Percentiles rank a stretch among this genome's conserved stretches.
These are phyloP conservation scores for Dryadula phaetusa DNA, from an alignment of 2,888 invertebrate genomes.

Conservation along the genomic window DNA sequence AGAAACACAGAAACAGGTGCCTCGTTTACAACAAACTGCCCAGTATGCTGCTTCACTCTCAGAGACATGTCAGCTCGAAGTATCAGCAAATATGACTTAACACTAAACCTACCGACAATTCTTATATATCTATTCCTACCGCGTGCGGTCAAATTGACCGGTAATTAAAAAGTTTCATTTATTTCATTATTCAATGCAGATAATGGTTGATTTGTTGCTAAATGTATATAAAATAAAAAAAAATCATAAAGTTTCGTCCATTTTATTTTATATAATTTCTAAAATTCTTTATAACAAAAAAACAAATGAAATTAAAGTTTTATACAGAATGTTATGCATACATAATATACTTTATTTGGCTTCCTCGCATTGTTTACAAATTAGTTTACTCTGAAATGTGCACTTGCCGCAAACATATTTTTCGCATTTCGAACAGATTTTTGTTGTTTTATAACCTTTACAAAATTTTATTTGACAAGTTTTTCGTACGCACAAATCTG, in stretches of 20 bases:
- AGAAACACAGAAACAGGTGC: no score
- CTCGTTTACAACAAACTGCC: no score
- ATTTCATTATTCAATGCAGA: conserved; percentile 2
- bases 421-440: no score
- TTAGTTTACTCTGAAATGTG: conserved; percentile 22
- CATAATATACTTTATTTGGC: conserved; percentile 4
- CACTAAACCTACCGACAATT: conserved; percentile 4
- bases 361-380: conserved; percentile 18
- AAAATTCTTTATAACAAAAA: conserved; percentile 1
- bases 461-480: conserved; percentile 24
- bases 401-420: conserved; percentile 15
- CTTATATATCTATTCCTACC: conserved; percentile 4
- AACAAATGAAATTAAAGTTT: conserved; percentile 1
- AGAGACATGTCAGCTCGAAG: no score
- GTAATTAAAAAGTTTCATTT: conserved; percentile 5
- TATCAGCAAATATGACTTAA: no score
- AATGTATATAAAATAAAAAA: conserved; percentile 1
- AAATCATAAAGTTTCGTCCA: neutral
- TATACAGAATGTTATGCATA: conserved; percentile 4
- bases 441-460: conserved; percentile 26
- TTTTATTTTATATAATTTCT: conserved; percentile 1
- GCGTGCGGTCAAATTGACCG: conserved; percentile 4
- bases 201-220: conserved; percentile 5
- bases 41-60: no score
- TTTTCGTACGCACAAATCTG: conserved; percentile 10